Evolutionary conservation across 2,797 vertebrate species (phyloP), one percentile per base, ranked within the genome.

Genomic region (Scolopax rusticola): DNA sequence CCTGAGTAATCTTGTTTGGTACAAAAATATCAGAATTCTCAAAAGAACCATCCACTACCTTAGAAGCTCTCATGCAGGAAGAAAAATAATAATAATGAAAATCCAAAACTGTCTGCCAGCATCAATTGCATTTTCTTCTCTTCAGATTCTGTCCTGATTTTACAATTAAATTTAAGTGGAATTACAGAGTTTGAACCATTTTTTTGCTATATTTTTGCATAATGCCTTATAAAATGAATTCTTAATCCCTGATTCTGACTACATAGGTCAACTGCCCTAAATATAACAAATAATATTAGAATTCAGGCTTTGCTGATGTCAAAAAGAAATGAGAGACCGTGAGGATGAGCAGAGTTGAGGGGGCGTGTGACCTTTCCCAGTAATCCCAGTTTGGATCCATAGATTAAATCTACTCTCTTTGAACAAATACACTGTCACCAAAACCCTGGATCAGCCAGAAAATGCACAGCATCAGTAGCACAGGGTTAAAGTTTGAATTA

Each of bases 201-300:
- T 93, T 93, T 92, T 84, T 80, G 59, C n/a, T 67, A 2, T 57
- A 30, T 74, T 95, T 95, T 94, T 87, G n/a, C 81, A 79, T 84
- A 93, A 77, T 70, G 60, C 48, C 10, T 70, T 53, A 80, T 9
- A 10, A 94, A 81, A 96, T 89, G 5, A 94, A 89, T 87, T 89
- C 67, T 20, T 96, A 93, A 96, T 94, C 93, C 84, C 65, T 7
- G 40, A 41, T 69, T 89, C 77, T 50, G 50, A n/a, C 85, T 69
- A 33, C 3, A 12, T 92, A 69, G 81, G 60, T 93, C 75, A 94
- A 74, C 56, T 90, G 80, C 36, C 51, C 74, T 82, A 79, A 87
- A 89, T 80, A 84, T 61, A 95, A 84, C 27, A 87, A 94, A 84
- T 69, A 68, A 94, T 77, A 95, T 79, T 74, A 92, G 87, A 92